These are phyloP conservation scores for Melanchra persicariae DNA, from an alignment of 2,888 invertebrate genomes.

Conservation along the genomic window DNA sequence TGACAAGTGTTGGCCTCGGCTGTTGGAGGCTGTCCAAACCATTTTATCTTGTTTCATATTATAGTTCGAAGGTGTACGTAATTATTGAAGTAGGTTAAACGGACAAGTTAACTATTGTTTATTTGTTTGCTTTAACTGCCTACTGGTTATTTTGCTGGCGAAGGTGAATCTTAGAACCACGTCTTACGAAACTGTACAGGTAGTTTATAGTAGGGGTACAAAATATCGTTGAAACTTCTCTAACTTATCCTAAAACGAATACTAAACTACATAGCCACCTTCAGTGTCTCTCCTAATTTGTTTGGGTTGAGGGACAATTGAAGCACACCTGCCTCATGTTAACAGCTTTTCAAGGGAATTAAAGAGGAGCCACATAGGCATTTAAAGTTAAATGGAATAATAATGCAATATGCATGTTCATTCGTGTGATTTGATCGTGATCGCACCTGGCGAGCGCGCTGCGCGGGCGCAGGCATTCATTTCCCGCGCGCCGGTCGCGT, in stretches of 20 bases:
- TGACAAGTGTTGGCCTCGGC: conserved; percentile 65
- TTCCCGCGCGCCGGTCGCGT: conserved; percentile 65
- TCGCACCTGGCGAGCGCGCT: conserved; percentile 77
- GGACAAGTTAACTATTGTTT: conserved; percentile 33
- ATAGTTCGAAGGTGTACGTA: conserved; percentile 45
- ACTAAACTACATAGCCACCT: background rate
- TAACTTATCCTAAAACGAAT: background rate
- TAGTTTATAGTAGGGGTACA: background rate
- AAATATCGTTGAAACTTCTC: background rate
- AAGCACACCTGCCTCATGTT: background rate
- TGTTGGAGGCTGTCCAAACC: conserved; percentile 67
- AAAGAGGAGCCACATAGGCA: conserved; percentile 34
- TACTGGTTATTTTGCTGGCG: conserved; percentile 9
- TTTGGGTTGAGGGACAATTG: background rate
- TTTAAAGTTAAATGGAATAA: conserved; percentile 63
- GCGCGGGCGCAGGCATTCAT: conserved; percentile 59
- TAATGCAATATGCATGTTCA: conserved; percentile 64
- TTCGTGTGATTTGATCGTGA: conserved; percentile 73
- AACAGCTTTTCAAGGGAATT: conserved; percentile 25
- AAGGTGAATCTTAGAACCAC: conserved; percentile 17
- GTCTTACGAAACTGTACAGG: conserved; percentile 7
- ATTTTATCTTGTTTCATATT: conserved; percentile 55
- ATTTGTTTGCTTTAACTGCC: conserved; percentile 30
- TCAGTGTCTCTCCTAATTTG: background rate
- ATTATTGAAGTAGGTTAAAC: conserved; percentile 46